Base-by-base conservation (phyloP, 1,140 invertebrate genomes). In the Drosophila ohnishii region DNA sequence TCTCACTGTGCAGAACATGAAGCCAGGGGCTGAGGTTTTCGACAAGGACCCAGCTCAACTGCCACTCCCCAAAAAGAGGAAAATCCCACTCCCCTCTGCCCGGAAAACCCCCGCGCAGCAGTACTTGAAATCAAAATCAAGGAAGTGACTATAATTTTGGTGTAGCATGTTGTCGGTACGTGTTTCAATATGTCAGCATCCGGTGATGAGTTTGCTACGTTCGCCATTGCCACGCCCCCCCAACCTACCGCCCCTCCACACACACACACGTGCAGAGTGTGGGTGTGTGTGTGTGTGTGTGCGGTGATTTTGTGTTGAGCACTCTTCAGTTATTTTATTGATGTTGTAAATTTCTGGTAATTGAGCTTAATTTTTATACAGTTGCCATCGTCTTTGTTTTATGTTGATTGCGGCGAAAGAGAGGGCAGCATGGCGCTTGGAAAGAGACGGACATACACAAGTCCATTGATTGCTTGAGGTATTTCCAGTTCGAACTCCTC, bases 91-190 rank as follows among this genome's bases (percentile, higher is more conserved):
- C 37, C 13, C 39, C 22, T 50, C 22, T 47, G 45, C 13, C 34
- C 42, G 45, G 45, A 51, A 64, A 42, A 28, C 11, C 40, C 11
- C 69, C 30, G n/a, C 55, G 19, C 45, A 32, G 39, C 67, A 76
- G 83, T 83, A 83, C 83, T 87, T 81, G 83, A 90, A 90, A 90
- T 90, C 89, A 90, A 90, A 90, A 86, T 90, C 88, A 89, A 90
- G 89, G 89, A 90, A 91, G 89, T 90, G 86, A 87, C 90, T 90
- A 91, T 91, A 91, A 91, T 91, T 91, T 91, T 90, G 83, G 84
- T 88, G 90, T 91, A 91, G 90, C 90, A 91, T 91, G 90, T 90
- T 91, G 90, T 82, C 75, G 86, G 85, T 91, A 91, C 90, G 90
- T 91, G 90, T 90, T 90, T 87, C 82, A 91, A 91, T 90, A 91